phyloP scores from a whole-genome alignment of 2,113 vertebrate genomes.

The Chamaetylas fuelleborni region DNA sequence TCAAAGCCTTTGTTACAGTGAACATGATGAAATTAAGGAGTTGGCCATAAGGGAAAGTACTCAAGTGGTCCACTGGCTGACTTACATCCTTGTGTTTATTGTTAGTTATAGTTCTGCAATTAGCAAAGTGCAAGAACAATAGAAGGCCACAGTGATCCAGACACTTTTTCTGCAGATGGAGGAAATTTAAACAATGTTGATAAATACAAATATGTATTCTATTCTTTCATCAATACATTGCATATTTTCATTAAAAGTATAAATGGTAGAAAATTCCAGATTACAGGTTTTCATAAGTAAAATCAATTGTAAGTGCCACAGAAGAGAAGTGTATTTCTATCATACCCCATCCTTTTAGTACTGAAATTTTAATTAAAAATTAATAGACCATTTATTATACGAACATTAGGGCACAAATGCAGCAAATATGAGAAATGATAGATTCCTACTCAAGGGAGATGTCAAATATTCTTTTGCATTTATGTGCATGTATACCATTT shows the following conservation, averaged over 20 bases:
- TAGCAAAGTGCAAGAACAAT: slow-evolving; percentile 54
- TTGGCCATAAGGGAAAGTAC: slow-evolving; percentile 41
- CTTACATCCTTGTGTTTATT: slow-evolving; percentile 58
- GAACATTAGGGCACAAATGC: not conserved
- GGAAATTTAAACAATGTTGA: not conserved
- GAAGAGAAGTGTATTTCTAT: not conserved
- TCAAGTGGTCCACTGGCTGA: slow-evolving; percentile 57
- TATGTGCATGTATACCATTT: not conserved
- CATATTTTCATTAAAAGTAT: not conserved
- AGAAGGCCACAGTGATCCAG: slow-evolving; percentile 36
- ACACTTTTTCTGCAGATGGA: not conserved
- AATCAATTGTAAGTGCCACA: not conserved
- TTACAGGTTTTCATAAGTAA: not conserved
- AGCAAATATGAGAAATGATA: not conserved
- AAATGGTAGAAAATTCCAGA: not conserved
- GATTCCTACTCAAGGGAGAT: not conserved
- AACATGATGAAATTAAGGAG: slow-evolving; percentile 44
- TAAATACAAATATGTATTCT: not conserved
- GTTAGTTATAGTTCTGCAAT: slow-evolving; percentile 59
- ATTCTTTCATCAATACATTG: not conserved
- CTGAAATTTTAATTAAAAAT: not conserved
- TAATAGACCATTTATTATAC: not conserved
- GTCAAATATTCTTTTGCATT: not conserved
- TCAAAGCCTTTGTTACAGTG: slow-evolving; percentile 26
- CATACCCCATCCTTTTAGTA: not conserved